These are phyloP conservation scores for Cryptomyrus ogoouensis DNA, from an alignment of 2,113 vertebrate species.

Conservation along the genomic window DNA sequence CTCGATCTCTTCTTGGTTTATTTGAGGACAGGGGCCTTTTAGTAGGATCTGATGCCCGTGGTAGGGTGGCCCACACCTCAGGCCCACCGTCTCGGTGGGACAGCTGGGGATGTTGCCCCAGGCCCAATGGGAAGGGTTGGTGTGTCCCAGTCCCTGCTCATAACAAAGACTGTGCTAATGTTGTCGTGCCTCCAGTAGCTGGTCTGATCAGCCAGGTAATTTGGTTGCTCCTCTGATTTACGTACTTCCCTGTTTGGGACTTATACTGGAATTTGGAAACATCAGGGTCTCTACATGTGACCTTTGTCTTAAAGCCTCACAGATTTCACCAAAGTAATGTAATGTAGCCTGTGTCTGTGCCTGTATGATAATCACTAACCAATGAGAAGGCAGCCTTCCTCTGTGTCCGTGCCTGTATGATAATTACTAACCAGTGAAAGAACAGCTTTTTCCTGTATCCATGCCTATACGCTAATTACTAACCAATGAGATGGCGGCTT, in stretches of 20 bases:
- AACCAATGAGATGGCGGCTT: neutral
- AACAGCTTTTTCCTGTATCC: neutral
- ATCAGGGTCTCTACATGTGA: neutral
- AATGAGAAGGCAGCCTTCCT: neutral
- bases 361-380: neutral
- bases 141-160: neutral
- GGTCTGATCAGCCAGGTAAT: neutral
- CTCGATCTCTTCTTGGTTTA: neutral
- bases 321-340: neutral
- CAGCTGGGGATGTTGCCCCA: neutral
- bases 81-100: neutral
- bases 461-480: neutral
- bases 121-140: neutral
- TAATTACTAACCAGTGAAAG: neutral
- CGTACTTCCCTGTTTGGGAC: neutral
- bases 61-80: neutral
- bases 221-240: neutral
- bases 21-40: neutral
- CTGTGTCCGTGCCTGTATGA: neutral
- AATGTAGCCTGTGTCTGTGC: neutral
- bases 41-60: neutral
- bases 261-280: neutral
- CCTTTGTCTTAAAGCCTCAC: neutral
- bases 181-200: neutral
- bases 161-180: neutral